Base-by-base conservation (phyloP, 2,797 vertebrate species). In the Heteromormyrus szaboi region DNA sequence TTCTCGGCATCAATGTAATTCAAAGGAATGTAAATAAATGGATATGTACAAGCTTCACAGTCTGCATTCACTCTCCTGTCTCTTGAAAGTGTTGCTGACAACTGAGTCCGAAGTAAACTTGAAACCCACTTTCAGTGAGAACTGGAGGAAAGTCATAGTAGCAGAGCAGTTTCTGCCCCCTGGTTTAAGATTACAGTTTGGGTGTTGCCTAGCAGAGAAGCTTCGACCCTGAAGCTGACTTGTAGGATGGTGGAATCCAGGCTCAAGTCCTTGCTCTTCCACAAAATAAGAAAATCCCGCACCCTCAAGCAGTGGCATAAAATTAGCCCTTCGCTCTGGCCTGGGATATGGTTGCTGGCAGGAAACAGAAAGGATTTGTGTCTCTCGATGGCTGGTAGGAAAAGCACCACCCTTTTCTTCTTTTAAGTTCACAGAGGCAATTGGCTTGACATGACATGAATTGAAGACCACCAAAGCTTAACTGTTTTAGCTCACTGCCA, bases 261-360 rank as follows among this genome's bases (percentile, higher is more conserved):
- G 85, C 85, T 51, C 14, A 59, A 59, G 19, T 86, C 85, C 19
- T 59, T 44, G 50, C 29, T 41, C 29, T 53, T 86, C 48, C 84
- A 53, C 48, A 54, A 86, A 48, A 88, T 50, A 76, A 46, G 33
- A 37, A 72, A 76, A 72, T 88, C 88, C 68, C 85, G 88, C 90
- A 89, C 89, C 89, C 56, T 86, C 90, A 86, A 84, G 48, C 84
- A 89, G n/a, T 65, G 87, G 81, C 62, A 19, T n/a, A 86, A 90
- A 90, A 89, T 90, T 90, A 89, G 89, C 86, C 89, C 72, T 85
- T 89, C 84, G 89, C 88, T 88, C 90, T 85, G 22, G 90, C 87
- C 62, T 91, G 89, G 91, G 92, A 91, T 91, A 91, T 91, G 91
- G 59, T 87, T 87, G 86, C 56, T 68, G 86, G 54, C 54, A 87